Evolutionary conservation across 2,113 vertebrate genomes (phyloP).

Genomic region (Phrynosoma blainvillii): DNA sequence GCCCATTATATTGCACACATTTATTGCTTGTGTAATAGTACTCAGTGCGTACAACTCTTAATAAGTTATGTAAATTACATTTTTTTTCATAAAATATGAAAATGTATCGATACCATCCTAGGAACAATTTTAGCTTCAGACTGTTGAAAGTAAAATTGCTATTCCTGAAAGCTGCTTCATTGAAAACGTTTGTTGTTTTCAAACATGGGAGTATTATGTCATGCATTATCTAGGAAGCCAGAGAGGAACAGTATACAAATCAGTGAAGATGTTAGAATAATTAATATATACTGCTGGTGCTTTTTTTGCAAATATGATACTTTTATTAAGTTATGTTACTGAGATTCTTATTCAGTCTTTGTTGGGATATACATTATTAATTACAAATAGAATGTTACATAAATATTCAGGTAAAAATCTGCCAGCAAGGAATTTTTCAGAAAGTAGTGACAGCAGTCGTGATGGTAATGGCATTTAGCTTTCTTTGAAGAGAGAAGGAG

Average conservation of each 20-base stretch:
- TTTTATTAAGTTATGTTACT: background rate
- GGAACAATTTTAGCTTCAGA: background rate
- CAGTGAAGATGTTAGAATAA: background rate
- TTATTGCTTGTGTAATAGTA: background rate
- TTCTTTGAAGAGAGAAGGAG: background rate
- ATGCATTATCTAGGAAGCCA: background rate
- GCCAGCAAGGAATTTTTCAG: background rate
- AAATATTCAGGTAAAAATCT: constrained; percentile 1
- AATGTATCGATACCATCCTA: background rate
- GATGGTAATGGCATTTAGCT: background rate
- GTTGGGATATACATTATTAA: background rate
- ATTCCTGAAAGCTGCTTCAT: background rate
- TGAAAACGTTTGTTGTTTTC: background rate
- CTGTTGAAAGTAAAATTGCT: background rate
- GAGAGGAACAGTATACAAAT: background rate
- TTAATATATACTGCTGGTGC: constrained; percentile 6
- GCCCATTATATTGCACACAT: background rate
- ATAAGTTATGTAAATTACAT: background rate
- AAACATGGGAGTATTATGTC: background rate
- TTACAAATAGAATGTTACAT: background rate
- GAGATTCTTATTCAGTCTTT: background rate
- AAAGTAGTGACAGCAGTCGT: background rate
- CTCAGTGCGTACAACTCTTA: background rate
- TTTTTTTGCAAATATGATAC: background rate
- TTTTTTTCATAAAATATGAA: background rate